Evolutionary conservation across 2,113 vertebrate species (phyloP).

Genomic region (Semnornis frantzii): DNA sequence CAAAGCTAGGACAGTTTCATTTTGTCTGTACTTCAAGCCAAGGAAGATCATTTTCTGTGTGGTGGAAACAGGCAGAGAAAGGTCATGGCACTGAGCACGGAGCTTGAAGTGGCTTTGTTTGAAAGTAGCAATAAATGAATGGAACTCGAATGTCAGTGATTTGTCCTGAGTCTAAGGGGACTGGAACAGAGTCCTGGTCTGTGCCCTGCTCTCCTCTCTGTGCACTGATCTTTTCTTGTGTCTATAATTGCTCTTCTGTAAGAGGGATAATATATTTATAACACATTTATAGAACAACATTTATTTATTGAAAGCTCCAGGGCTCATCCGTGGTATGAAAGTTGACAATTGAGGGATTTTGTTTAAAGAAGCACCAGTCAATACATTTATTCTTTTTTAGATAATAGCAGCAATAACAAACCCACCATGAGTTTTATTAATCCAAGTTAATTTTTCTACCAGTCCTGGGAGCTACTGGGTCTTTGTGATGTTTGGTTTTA

Average conservation of each 20-base stretch:
- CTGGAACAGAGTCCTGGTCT: not conserved
- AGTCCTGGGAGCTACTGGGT: not conserved
- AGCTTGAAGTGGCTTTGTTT: not conserved
- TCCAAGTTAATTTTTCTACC: not conserved
- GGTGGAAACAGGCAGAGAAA: not conserved
- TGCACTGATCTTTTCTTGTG: not conserved
- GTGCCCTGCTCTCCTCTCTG: not conserved
- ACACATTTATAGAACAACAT: not conserved
- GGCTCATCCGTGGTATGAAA: not conserved
- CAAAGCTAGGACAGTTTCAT: not conserved
- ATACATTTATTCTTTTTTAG: not conserved
- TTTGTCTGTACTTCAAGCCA: not conserved
- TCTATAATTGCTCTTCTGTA: not conserved
- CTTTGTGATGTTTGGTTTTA: not conserved
- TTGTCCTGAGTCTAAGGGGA: not conserved
- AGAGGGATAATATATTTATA: not conserved
- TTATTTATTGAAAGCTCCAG: not conserved
- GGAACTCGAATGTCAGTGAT: not conserved
- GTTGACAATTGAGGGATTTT: not conserved
- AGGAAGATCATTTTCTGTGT: rapidly evolving
- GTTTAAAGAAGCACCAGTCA: not conserved
- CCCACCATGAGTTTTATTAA: not conserved
- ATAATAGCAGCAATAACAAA: not conserved
- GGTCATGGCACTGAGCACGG: not conserved
- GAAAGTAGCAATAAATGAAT: not conserved